Base-by-base conservation (phyloP, 2,888 invertebrate species). In the Spatulosminthurus flaviceps region DNA sequence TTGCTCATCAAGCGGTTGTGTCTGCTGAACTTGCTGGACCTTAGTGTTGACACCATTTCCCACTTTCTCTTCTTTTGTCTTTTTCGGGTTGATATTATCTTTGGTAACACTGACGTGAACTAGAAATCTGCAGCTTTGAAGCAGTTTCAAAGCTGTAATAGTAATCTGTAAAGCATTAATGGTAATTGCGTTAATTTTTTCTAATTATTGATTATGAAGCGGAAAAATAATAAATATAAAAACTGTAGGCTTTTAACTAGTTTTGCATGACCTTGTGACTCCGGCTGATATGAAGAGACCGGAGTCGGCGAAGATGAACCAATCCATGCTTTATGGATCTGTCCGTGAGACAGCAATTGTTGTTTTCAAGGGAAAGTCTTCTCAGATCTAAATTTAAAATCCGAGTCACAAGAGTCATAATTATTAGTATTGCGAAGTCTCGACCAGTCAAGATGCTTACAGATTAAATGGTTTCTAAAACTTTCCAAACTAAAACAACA, bases 301-400 rank as follows among this genome's bases (percentile, higher is more conserved):
- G 34, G 0, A 78, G 34, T 22, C 60, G 41, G 11, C 22, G 28
- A 13, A 78, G 64, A 51, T 70, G 24, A 16, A 72, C 24, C 19
- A 78, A 72, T 1, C 78, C 78, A 42, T 66, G 41, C 61, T 41
- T 60, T 7, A 78, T 16, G 1, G 78, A 71, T 41, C 72, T 51
- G 28, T 78, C 64, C 13, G 78, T 78, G 16, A 78, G 43, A 43
- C 78, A 78, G 29, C 78, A 78, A 29, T 78, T 78, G 34, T 78
- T 78, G 21, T 78, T 78, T 22, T 78, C 78, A 26, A 78, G 61
- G 11, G 78, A 72, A 1, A 78, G 21, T 72, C 78, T 19, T 34
- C 41, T 41, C 19, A 77, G 29, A 26, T 61, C 77, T 77, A 51
- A 5, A 71, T n/a, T 26, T 41, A 42, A 29, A 1, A 51, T 51